Evolutionary conservation across 2,888 invertebrate species (phyloP).

Genomic region (Acrobasis repandana): DNA sequence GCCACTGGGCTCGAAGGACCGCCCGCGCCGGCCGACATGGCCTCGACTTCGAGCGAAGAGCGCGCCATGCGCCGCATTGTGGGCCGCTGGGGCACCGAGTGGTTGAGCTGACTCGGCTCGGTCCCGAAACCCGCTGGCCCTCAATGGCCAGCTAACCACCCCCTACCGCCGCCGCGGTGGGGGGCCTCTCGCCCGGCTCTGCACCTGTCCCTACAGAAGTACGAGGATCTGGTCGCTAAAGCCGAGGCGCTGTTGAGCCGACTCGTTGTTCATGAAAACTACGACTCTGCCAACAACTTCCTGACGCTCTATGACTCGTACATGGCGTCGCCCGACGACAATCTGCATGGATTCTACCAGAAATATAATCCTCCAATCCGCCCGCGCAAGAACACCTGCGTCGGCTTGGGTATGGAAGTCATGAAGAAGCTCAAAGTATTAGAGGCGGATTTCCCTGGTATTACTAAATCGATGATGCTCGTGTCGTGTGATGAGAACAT

Average conservation of each 20-base stretch:
- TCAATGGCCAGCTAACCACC: constrained; percentile 75
- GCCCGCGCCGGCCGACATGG: constrained; percentile 52
- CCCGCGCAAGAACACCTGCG: constrained; percentile 93
- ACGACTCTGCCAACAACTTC: constrained; percentile 95
- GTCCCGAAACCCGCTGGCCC: constrained; percentile 54
- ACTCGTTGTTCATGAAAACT: constrained; percentile 92
- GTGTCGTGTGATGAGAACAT: constrained; percentile 96
- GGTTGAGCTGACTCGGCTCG: constrained; percentile 98
- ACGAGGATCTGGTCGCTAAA: constrained; percentile 91
- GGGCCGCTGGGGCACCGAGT: constrained; percentile 96
- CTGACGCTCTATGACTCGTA: constrained; percentile 86
- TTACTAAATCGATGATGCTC: constrained; percentile 87
- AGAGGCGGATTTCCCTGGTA: constrained; percentile 85
- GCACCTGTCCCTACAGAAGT: constrained; percentile 88
- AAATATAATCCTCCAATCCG: constrained; percentile 93
- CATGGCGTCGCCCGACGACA: constrained; percentile 86
- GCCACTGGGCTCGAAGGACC: constrained; percentile 65
- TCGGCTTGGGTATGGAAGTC: constrained; percentile 93
- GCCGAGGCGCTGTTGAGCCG: constrained; percentile 93
- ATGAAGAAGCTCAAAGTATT: constrained; percentile 86
- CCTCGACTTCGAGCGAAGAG: constrained; percentile 73
- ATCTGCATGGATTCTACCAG: constrained; percentile 89
- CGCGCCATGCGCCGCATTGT: constrained; percentile 82
- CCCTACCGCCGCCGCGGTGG: constrained; percentile 76
- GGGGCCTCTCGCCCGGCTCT: constrained; percentile 82